These are phyloP conservation scores for Heliangelus exortis DNA, from an alignment of 2,797 vertebrate genomes.

Conservation along the genomic window DNA sequence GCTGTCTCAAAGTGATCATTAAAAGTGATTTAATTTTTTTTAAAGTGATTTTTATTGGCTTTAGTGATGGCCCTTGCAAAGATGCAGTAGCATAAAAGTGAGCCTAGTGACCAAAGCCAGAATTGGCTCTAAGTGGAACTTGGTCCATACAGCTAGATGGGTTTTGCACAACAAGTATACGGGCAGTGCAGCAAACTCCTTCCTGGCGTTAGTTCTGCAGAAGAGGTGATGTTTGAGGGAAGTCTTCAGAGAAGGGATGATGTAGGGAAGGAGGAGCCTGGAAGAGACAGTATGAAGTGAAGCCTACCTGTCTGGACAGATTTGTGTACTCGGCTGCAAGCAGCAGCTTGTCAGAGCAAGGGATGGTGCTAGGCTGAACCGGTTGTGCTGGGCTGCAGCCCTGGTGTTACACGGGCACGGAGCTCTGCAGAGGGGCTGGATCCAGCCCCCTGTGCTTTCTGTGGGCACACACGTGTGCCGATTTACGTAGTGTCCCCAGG, in stretches of 20 bases:
- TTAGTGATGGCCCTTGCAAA: neutral
- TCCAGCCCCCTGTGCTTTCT: neutral
- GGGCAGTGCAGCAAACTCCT: neutral
- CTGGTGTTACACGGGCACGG: neutral
- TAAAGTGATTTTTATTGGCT: neutral
- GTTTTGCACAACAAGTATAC: rapidly evolving
- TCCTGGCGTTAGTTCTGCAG: neutral
- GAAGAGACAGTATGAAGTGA: neutral
- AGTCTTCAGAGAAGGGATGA: rapidly evolving
- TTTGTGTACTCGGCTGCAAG: neutral
- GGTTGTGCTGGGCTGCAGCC: neutral
- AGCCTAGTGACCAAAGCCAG: neutral
- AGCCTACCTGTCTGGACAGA: neutral
- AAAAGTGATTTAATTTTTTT: neutral
- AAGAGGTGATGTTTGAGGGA: neutral
- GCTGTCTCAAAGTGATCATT: too few species aligned
- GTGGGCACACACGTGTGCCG: rapidly evolving
- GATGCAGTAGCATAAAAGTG: rapidly evolving
- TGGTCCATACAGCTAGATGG: rapidly evolving
- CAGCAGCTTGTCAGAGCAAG: neutral
- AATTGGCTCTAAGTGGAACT: neutral
- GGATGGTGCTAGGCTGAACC: neutral
- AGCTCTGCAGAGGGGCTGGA: too few species aligned
- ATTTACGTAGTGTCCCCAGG: rapidly evolving
- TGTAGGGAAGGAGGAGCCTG: neutral